Evolutionary conservation across 2,797 vertebrate genomes (phyloP).

Genomic region (Esox masquinongy): DNA sequence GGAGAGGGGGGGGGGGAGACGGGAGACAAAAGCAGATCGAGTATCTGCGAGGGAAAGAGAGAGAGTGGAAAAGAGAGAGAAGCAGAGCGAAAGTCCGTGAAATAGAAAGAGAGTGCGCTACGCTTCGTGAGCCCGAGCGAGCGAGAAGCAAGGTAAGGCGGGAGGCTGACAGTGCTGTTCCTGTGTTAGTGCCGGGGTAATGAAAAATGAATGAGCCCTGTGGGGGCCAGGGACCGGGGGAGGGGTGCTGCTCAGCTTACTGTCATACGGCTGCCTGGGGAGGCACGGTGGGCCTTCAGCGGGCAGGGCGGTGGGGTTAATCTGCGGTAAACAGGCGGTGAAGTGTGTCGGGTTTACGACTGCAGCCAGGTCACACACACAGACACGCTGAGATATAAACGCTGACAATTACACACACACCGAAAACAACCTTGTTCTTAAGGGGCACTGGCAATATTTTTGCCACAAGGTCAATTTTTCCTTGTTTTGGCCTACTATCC

Average conservation of each 20-base stretch:
- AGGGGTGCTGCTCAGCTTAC: constrained; percentile 4
- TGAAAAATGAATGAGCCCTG: constrained; percentile 57
- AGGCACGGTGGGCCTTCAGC: constrained; percentile 19
- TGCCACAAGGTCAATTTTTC: too few species aligned
- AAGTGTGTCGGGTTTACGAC: constrained; percentile 33
- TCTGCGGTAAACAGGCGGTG: constrained; percentile 35
- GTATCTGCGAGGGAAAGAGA: not conserved
- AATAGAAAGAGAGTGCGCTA: constrained; percentile 21
- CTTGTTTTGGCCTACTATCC: too few species aligned
- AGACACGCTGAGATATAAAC: not conserved
- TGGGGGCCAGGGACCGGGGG: constrained; percentile 16
- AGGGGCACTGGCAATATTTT: too few species aligned
- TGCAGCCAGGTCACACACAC: constrained; percentile 20
- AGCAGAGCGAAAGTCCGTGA: not conserved
- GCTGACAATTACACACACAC: not conserved
- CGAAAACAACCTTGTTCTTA: too few species aligned
- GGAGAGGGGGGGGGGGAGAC: not conserved
- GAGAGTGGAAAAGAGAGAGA: not conserved
- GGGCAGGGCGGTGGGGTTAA: constrained; percentile 41
- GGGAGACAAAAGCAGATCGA: constrained; percentile 33
- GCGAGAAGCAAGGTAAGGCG: not conserved
- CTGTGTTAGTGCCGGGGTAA: constrained; percentile 51
- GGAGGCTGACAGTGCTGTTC: constrained; percentile 40
- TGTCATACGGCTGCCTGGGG: not conserved
- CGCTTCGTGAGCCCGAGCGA: not conserved